Evolutionary conservation across 64 coral and sea anemone genomes (phyloP).

Genomic region (Trachythela sp.): DNA sequence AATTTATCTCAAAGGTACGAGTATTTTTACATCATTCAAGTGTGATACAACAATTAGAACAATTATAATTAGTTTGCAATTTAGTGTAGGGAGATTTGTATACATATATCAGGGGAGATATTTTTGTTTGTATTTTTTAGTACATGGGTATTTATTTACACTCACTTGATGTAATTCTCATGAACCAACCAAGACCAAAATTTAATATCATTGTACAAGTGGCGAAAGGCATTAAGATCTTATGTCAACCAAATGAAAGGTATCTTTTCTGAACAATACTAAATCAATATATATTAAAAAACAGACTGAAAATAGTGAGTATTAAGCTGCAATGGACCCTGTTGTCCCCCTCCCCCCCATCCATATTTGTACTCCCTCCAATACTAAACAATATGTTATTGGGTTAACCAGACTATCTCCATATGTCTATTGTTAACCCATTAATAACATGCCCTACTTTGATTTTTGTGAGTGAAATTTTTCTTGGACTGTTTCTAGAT

Average conservation of each 20-base stretch:
- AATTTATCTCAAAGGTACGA: slow-evolving; percentile 4
- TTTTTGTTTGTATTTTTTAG: not conserved
- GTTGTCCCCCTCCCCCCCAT: too few species aligned
- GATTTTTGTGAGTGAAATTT: not conserved
- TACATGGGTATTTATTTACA: not conserved
- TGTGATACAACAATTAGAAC: not conserved
- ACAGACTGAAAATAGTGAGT: not conserved
- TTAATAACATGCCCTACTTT: too few species aligned
- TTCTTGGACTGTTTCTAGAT: not conserved
- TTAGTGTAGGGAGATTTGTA: not conserved
- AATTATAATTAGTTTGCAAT: not conserved
- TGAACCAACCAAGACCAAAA: not conserved
- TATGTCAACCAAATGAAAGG: not conserved
- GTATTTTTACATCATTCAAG: not conserved
- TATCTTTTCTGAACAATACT: not conserved
- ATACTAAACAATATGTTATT: too few species aligned
- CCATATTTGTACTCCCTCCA: too few species aligned
- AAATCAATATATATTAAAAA: not conserved
- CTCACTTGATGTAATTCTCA: not conserved
- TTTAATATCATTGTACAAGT: slow-evolving; percentile 9
- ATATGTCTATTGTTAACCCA: too few species aligned
- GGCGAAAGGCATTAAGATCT: not conserved
- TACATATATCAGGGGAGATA: too few species aligned
- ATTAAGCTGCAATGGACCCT: not conserved
- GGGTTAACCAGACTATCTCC: too few species aligned